Evolutionary conservation across 2,797 vertebrate genomes (phyloP).

Genomic region (Sebastes hubbsi): DNA sequence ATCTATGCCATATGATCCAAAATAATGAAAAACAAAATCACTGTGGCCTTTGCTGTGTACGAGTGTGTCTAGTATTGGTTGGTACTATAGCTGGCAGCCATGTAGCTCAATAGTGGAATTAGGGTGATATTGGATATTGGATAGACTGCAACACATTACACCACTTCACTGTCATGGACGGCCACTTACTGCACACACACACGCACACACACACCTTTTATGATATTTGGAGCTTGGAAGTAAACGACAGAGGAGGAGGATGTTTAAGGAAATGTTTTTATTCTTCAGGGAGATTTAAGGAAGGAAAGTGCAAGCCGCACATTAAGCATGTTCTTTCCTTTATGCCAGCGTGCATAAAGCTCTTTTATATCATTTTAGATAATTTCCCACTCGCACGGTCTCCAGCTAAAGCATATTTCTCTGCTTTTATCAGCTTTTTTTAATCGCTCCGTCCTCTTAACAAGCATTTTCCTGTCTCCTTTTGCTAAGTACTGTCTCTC

Average conservation of each 20-base stretch:
- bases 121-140: conserved; percentile 57
- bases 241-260: conserved; percentile 46
- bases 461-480: conserved; percentile 62
- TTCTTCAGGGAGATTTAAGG: conserved; percentile 17
- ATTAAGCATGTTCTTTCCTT: conserved; percentile 56
- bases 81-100: conserved; percentile 29
- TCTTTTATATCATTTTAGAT: conserved; percentile 71
- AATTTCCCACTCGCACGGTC: conserved; percentile 56
- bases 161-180: conserved; percentile 59
- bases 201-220: conserved; percentile 31
- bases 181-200: conserved; percentile 52
- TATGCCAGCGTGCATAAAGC: conserved; percentile 46
- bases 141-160: conserved; percentile 55
- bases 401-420: conserved; percentile 58
- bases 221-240: conserved; percentile 54
- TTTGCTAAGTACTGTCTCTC: conserved; percentile 50
- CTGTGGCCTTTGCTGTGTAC: background rate
- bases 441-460: conserved; percentile 66
- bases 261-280: conserved; percentile 39
- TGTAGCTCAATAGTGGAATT: conserved; percentile 53
- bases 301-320: conserved; percentile 28
- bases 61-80: conserved; percentile 13
- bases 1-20: background rate
- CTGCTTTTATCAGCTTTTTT: conserved; percentile 70
- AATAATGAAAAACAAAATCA: background rate